These are phyloP conservation scores for Acanthoscelides obtectus DNA, from an alignment of 2,888 invertebrate genomes.

Conservation along the genomic window DNA sequence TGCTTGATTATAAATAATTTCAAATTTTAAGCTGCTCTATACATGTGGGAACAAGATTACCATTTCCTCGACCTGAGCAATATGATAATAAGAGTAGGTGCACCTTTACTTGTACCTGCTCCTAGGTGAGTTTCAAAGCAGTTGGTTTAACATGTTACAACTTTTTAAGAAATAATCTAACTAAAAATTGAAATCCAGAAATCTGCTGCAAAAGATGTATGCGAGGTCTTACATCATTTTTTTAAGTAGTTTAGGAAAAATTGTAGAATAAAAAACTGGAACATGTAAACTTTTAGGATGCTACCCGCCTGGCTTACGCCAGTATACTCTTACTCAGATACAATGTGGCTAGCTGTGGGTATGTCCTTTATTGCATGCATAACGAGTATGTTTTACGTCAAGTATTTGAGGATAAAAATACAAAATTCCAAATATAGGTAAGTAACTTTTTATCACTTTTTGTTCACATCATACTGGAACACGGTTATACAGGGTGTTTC, in stretches of 20 bases:
- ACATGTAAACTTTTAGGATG: conserved; percentile 42
- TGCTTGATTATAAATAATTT: no score
- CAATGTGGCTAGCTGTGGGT: conserved; percentile 56
- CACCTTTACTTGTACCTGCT: conserved; percentile 64
- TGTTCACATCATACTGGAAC: no score
- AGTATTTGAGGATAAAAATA: conserved; percentile 2
- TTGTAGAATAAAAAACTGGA: no score
- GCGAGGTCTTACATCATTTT: no score
- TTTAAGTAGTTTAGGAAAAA: no score
- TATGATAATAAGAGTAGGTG: conserved; percentile 56
- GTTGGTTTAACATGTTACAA: no score
- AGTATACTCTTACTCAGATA: conserved; percentile 54
- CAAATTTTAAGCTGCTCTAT: conserved; percentile 48
- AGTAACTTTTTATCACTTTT: no score
- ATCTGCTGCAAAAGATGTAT: no score
- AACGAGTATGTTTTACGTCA: conserved; percentile 3
- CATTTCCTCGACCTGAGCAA: conserved; percentile 58
- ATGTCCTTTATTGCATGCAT: conserved; percentile 47
- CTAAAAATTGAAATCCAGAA: no score
- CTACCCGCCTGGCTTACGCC: conserved; percentile 60
- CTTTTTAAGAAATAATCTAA: no score
- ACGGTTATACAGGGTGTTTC: no score
- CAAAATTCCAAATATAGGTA: not conserved
- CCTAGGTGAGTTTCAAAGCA: conserved; percentile 49
- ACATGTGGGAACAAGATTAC: conserved; percentile 61